phyloP scores from a whole-genome alignment of 2,113 vertebrate genomes.

The Phalacrocorax brasilianus region DNA sequence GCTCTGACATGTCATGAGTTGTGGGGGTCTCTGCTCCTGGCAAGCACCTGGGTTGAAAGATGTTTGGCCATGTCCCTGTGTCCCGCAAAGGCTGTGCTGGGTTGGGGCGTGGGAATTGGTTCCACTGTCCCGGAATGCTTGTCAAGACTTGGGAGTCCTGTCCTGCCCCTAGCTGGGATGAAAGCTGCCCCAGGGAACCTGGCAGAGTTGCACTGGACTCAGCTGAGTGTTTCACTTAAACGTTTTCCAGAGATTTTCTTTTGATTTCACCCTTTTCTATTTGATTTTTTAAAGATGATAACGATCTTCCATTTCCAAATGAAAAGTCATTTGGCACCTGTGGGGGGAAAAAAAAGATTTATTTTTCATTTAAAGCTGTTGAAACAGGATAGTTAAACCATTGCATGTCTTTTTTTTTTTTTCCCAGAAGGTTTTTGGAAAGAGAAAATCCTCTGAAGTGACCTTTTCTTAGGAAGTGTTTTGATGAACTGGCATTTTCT shows the following conservation, averaged over 20 bases:
- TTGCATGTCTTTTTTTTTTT: background rate
- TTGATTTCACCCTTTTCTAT: constrained; percentile 10
- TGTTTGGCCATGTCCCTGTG: accelerated
- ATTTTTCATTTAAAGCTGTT: constrained; percentile 38
- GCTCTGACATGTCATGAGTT: background rate
- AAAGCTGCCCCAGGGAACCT: background rate
- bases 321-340: constrained; percentile 48
- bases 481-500: constrained; percentile 39
- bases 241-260: constrained; percentile 39
- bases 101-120: background rate
- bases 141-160: background rate
- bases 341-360: background rate
- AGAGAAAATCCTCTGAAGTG: constrained; percentile 36
- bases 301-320: constrained; percentile 38
- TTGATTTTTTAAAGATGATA: constrained; percentile 33
- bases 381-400: constrained; percentile 28
- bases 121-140: background rate
- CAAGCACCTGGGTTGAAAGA: background rate
- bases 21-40: background rate
- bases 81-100: background rate
- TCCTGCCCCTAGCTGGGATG: background rate
- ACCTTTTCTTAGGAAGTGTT: constrained; percentile 49
- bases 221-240: background rate
- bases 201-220: background rate
- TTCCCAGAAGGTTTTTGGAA: background rate